Conservation (phyloP, 92 coral and sea anemone genomes). For the Hydrozoanthus gracilis region DNA sequence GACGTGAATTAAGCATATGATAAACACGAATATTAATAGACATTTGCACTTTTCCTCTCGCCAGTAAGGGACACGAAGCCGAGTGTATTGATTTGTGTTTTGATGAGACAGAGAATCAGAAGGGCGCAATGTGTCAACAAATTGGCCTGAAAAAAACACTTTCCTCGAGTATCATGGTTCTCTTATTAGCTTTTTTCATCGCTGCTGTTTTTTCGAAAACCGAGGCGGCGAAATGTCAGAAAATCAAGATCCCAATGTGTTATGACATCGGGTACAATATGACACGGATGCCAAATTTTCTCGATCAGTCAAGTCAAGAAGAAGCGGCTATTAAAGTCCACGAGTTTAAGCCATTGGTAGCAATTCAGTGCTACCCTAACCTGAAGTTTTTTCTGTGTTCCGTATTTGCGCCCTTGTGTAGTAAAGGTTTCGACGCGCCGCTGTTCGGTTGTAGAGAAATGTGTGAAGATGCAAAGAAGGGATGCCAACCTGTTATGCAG, state of each 20-base stretch:
- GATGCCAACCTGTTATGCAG: constrained; percentile 82
- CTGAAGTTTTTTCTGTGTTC: constrained; percentile 89
- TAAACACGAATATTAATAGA: constrained; percentile 53
- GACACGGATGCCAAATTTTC: constrained; percentile 91
- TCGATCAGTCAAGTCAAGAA: constrained; percentile 83
- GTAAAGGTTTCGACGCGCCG: constrained; percentile 75
- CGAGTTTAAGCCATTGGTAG: constrained; percentile 87
- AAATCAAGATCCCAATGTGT: constrained; percentile 82
- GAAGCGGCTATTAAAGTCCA: constrained; percentile 78
- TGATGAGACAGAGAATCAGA: constrained; percentile 37
- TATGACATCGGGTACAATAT: constrained; percentile 86
- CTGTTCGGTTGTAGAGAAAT: constrained; percentile 85
- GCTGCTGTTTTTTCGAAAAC: constrained; percentile 25
- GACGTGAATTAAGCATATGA: constrained; percentile 78
- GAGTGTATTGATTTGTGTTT: constrained; percentile 38
- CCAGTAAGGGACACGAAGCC: constrained; percentile 30
- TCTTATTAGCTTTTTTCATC: constrained; percentile 2
- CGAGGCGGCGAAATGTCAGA: constrained; percentile 73
- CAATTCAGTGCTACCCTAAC: constrained; percentile 82
- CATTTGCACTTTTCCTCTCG: constrained; percentile 44
- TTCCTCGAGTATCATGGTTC: neutral
- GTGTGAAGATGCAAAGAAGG: constrained; percentile 89
- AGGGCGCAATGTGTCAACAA: constrained; percentile 36
- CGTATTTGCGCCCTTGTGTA: constrained; percentile 92
- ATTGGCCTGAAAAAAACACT: neutral